Evolutionary conservation across 2,113 vertebrate genomes (phyloP).

Genomic region (Saguinus imperator): DNA sequence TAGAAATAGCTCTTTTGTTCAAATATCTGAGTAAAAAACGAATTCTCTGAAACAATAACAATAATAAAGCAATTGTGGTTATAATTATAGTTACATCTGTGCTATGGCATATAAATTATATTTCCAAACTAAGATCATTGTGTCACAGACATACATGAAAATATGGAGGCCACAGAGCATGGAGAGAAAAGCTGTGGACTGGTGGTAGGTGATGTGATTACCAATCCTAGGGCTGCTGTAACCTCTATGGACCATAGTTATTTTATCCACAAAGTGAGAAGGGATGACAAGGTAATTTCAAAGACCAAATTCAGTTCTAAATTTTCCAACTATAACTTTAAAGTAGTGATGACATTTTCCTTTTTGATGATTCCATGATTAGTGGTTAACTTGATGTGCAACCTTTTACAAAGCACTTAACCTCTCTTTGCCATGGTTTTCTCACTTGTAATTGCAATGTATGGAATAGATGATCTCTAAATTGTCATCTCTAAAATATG

Average conservation of each 20-base stretch:
- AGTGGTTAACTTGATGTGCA: background rate
- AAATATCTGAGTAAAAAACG: constrained; percentile 48
- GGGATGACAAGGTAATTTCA: background rate
- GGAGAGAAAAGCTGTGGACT: background rate
- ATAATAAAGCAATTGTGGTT: background rate
- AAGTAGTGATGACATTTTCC: background rate
- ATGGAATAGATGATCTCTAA: background rate
- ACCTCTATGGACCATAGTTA: background rate
- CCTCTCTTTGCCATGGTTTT: background rate
- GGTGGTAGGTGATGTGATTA: background rate
- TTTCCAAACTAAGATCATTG: background rate
- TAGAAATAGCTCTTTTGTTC: background rate
- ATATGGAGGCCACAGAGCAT: background rate
- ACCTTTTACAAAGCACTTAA: background rate
- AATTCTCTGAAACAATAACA: constrained; percentile 8
- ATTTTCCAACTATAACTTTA: background rate
- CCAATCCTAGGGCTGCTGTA: accelerated
- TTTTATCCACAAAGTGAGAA: background rate
- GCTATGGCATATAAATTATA: background rate
- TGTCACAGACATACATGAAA: background rate
- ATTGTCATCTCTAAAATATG: background rate
- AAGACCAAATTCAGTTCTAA: background rate
- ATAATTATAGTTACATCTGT: background rate
- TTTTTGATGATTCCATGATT: background rate
- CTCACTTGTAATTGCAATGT: background rate